Evolutionary conservation across 1,140 invertebrate genomes (phyloP), one percentile per base, ranked within the genome.

Genomic region (Caenorhabditis remanei): DNA sequence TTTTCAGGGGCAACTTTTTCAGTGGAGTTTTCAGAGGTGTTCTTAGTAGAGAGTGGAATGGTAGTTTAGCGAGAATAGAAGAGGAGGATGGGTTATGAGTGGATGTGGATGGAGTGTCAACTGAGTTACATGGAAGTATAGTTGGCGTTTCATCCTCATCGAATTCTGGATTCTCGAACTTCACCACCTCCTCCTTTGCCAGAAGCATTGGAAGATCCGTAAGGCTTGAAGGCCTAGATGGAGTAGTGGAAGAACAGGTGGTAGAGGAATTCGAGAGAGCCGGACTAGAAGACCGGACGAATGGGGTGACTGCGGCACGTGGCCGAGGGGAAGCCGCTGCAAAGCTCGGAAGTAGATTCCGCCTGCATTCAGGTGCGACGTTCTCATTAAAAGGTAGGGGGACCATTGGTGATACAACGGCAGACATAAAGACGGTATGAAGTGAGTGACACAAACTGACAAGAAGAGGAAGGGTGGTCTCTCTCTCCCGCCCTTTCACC

Each of bases 321-420:
- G 71, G 71, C 11, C 46, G n/a, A 4, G 71, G 71, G 6, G 43
- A 24, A 11, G n/a, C 46, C 13, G n/a, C 65, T 7, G n/a, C n/a
- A 41, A 71, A 71, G 14, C 43, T 79, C 53, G 71, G 71, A 13
- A 79, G 46, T 16, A 79, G 46, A n/a, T 79, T 79, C n/a, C 71
- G 46, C 14, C 71, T 16, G 46, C 71, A 79, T 11, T 79, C 71
- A n/a, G 71, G 71, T 16, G 71, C 71, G 8, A 79, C 71, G 46
- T 79, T 79, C n/a, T 79, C 71, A 24, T 79, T 79, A 14, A 79
- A 79, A 21, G 71, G 43, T 48, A 50, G 11, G 7, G 71, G 40
- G 13, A 79, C 46, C 71, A 79, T 79, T 79, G 71, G 71, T 19
- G 71, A 16, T 9, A 79, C 71, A 43, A 50, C 32, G 71, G 46